A percentile compares a stretch with the other conserved stretches of the same genome.
Evolutionary conservation across 2,113 vertebrate genomes (phyloP).

Genomic region (Indicator indicator): DNA sequence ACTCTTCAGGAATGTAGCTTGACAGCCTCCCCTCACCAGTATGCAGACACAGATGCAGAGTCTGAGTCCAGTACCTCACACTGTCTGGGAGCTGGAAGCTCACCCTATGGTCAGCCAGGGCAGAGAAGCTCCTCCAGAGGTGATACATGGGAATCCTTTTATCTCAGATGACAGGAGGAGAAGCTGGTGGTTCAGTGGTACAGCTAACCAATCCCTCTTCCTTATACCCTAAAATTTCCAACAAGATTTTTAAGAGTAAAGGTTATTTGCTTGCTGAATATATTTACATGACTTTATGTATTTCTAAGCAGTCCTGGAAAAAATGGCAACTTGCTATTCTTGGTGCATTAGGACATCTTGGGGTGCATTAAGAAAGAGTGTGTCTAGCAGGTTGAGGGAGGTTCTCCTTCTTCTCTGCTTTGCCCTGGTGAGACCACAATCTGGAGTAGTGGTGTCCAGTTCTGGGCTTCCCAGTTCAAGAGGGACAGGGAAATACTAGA

Average conservation of each 20-base stretch:
- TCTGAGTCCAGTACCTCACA: background rate
- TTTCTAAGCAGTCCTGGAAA: background rate
- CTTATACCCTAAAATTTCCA: background rate
- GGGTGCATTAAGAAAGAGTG: too few species aligned
- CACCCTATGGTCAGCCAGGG: rapidly evolving
- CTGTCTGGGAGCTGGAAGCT: rapidly evolving
- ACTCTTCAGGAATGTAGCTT: background rate
- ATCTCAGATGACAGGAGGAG: background rate
- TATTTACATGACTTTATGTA: background rate
- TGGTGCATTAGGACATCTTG: too few species aligned
- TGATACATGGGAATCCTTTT: background rate
- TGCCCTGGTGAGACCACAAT: too few species aligned
- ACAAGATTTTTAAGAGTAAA: background rate
- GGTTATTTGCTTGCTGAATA: background rate
- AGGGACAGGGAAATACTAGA: too few species aligned
- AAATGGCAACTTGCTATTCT: background rate
- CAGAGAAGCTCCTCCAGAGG: background rate
- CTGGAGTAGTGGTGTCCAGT: too few species aligned
- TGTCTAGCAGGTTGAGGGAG: too few species aligned
- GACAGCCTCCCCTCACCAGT: background rate
- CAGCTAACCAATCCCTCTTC: background rate
- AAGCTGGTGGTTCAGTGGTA: background rate
- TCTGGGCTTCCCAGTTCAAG: too few species aligned
- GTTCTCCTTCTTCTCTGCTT: too few species aligned
- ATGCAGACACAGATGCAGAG: background rate